Evolutionary conservation across 53 echinoderm and acorn worm species (phyloP), one percentile per base, ranked within the genome.

Genomic region (Apostichopus leukothele): DNA sequence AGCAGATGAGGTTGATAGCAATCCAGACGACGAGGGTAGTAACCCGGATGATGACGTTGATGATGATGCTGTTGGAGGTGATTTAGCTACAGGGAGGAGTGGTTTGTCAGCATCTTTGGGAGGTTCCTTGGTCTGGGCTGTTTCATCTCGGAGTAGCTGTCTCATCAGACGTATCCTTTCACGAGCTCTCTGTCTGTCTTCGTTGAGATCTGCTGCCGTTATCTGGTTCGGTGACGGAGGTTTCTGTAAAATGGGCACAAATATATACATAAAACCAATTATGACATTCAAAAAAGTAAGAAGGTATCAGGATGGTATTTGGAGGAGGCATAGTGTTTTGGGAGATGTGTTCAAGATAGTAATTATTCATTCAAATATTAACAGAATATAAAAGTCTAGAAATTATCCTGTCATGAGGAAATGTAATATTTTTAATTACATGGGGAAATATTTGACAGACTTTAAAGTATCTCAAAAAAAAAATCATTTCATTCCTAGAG

Each of bases 121-220:
- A 5, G 14, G 50, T 8, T 85, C 85, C 50, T 67, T 85, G 13
- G 50, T 9, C 9, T 14, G 50, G 85, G 85, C 50, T 39, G 11
- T 50, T 66, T 85, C 85, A 67, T 85, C 85, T 85, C 85, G 23
- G 18, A 85, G 66, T 9, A 85, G 27, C 27, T 60, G 22, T 39
- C 85, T 68, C 85, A 85, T 85, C 66, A 67, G 85, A 18, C 67
- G 67, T 4, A 63, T 85, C 50, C 85, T 85, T 60, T 85, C 63
- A 10, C 9, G 66, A 11, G 85, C 85, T 66, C 85, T 85, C 52
- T 85, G 85, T 67, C 85, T 85, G 67, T 85, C 85, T 67, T 85
- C 85, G 12, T 66, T 59, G 14, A 85, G 85, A 68, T 85, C 85
- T 25, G 85, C 85, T 51, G 85, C 85, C 18, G 85, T 85, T 27